phyloP scores from a whole-genome alignment of 2,888 invertebrate species.

The Himalopsyche kuldschensis region DNA sequence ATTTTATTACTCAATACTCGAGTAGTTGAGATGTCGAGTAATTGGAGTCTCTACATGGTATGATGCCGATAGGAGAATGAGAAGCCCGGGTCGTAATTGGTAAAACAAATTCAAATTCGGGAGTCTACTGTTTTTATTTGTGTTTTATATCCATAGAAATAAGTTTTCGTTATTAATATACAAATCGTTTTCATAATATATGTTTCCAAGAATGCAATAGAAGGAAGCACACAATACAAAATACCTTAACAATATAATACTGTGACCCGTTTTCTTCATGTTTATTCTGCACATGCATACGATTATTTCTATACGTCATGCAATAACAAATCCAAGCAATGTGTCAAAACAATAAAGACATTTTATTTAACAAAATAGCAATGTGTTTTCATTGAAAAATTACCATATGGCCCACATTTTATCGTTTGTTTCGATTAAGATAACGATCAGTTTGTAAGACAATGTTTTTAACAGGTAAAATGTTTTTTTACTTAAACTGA shows the following conservation, averaged over 20 bases:
- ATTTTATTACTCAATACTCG: no score
- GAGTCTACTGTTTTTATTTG: no score
- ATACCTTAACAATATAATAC: not conserved
- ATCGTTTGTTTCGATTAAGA: not conserved
- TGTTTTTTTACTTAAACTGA: no score
- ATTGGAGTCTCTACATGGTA: no score
- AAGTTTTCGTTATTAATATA: not conserved
- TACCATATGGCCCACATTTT: not conserved
- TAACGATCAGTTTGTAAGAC: not conserved
- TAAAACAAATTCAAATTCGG: no score
- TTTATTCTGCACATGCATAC: not conserved
- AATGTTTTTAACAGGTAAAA: not conserved
- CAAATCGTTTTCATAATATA: not conserved
- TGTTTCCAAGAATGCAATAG: not conserved
- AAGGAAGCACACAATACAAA: not conserved
- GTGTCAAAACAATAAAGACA: not conserved
- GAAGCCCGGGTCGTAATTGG: no score
- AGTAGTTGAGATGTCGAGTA: no score
- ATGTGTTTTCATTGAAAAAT: not conserved
- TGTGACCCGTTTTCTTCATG: not conserved
- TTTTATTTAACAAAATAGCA: not conserved
- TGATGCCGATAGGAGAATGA: no score
- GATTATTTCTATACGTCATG: not conserved
- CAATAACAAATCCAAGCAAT: not conserved
- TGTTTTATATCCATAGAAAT: no score